phyloP scores from a whole-genome alignment of 2,888 invertebrate genomes.

The Agonopterix heracliana region DNA sequence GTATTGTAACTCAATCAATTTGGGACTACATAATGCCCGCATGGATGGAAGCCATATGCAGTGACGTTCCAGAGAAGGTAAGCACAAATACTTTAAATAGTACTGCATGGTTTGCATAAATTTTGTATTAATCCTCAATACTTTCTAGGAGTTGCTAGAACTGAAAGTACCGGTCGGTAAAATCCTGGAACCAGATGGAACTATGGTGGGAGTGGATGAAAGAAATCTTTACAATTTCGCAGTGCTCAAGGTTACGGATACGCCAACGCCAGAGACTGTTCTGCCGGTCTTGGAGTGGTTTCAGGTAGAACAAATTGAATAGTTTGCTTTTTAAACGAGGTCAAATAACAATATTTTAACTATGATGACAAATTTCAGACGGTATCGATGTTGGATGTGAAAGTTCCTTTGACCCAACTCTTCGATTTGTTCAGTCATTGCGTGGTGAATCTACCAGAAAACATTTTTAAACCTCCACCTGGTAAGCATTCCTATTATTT shows the following conservation, averaged over 20 bases:
- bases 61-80: constrained; percentile 91
- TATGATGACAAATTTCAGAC: constrained; percentile 73
- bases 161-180: constrained; percentile 80
- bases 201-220: constrained; percentile 95
- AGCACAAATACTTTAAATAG: background rate
- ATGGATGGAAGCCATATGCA: constrained; percentile 98
- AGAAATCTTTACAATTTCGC: constrained; percentile 97
- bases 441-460: constrained; percentile 76
- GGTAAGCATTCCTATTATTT: constrained; percentile 25
- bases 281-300: constrained; percentile 93
- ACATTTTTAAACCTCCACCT: constrained; percentile 50
- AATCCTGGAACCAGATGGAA: constrained; percentile 97
- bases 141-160: constrained; percentile 47
- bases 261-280: constrained; percentile 86
- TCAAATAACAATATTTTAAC: background rate
- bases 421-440: constrained; percentile 95
- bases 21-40: constrained; percentile 99
- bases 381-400: constrained; percentile 91
- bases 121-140: background rate
- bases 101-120: background rate
- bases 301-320: constrained; percentile 69
- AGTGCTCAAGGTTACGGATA: constrained; percentile 85
- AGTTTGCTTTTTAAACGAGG: background rate
- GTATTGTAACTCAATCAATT: constrained; percentile 95
- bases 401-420: constrained; percentile 90